These are phyloP conservation scores for Leucopsar rothschildi DNA, from an alignment of 2,113 vertebrate species.

Conservation along the genomic window DNA sequence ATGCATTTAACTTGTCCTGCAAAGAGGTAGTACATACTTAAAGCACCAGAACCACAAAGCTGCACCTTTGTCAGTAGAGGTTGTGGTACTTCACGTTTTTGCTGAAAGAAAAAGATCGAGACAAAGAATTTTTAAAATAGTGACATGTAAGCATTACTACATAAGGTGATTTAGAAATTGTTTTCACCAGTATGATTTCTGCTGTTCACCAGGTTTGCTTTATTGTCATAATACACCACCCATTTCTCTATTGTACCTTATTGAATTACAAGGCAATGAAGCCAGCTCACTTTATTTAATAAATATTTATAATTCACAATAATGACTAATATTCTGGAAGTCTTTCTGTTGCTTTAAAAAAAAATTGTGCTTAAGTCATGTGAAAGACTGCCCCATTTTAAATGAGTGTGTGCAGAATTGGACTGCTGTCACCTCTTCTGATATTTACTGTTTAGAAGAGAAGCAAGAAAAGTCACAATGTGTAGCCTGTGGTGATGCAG, in stretches of 20 bases:
- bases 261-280: background rate
- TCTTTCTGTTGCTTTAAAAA: background rate
- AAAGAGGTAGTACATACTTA: background rate
- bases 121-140: background rate
- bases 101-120: background rate
- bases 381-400: background rate
- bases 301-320: background rate
- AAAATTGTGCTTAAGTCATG: background rate
- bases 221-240: fast-evolving
- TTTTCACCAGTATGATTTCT: background rate
- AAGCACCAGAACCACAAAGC: background rate
- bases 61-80: background rate
- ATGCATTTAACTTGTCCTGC: background rate
- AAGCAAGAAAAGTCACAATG: background rate
- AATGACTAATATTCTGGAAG: background rate
- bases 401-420: background rate
- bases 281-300: background rate
- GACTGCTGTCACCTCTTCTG: background rate
- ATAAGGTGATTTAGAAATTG: background rate
- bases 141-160: background rate
- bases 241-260: background rate
- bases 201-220: background rate
- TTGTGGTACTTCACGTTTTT: background rate
- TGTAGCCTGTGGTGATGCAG: background rate
- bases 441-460: background rate